phyloP scores from a whole-genome alignment of 2,113 vertebrate species.

The Dendrocopos noguchii region DNA sequence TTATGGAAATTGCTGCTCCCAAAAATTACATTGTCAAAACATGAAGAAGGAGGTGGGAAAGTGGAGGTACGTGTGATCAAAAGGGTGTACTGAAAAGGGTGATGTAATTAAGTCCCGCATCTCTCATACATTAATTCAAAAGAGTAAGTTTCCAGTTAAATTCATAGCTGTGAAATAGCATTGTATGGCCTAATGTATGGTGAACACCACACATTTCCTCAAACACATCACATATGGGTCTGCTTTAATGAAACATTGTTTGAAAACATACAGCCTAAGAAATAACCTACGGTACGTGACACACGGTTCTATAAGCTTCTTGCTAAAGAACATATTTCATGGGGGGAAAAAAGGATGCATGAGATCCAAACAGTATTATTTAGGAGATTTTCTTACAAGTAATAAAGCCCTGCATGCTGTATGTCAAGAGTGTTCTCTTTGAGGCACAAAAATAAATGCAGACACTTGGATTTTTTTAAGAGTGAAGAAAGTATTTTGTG shows the following conservation, averaged over 20 bases:
- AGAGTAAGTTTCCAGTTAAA: neutral
- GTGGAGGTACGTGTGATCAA: neutral
- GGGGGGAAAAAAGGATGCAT: neutral
- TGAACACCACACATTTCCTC: neutral
- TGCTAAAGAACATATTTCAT: neutral
- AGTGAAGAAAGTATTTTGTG: neutral
- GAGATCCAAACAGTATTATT: neutral
- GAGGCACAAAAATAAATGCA: constrained; percentile 14
- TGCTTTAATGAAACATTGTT: neutral
- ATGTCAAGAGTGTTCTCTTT: neutral
- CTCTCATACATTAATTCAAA: neutral
- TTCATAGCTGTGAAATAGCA: neutral
- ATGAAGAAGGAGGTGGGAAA: neutral
- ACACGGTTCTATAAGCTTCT: neutral
- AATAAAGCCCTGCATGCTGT: neutral
- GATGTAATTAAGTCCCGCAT: neutral
- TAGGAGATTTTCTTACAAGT: neutral
- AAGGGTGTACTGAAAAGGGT: neutral
- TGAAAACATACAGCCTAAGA: neutral
- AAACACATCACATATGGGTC: neutral
- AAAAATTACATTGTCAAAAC: neutral
- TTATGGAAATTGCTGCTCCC: neutral
- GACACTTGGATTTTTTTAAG: neutral
- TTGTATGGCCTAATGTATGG: neutral
- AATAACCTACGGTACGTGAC: neutral